Base-by-base conservation (phyloP, 2,888 invertebrate genomes). In the Tenthredo scrophulariae region DNA sequence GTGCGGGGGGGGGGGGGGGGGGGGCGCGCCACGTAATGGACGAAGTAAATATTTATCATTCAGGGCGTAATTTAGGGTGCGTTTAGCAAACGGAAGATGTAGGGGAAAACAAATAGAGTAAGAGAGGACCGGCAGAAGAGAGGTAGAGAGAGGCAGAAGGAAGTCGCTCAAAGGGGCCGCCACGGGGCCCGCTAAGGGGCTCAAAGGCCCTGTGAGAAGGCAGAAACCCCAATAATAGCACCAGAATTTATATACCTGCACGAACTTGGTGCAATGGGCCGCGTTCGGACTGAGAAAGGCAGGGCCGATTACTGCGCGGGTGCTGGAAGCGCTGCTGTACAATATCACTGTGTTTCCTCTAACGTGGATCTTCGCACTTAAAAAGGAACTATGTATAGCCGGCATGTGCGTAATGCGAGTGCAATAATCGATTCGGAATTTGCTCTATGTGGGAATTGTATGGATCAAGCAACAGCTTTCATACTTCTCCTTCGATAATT, bases 241-340 rank as follows among this genome's bases (percentile, higher is more conserved):
- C 91, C 92, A 92, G 92, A 92, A 92, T 92, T 92, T 92, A 92
- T 92, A 92, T 92, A 92, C 92, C 92, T 92, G 92, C 91, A 91
- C 91, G 91, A 90, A 90, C 89, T 90, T 89, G 89, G 89, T 90
- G 90, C 91, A 92, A 91, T 90, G 92, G 91, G 88, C 84, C 67
- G 54, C 65, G 65, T 40, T 80, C 22, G n/a, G 80, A 37, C 80
- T 62, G 84, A 77, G 40, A 33, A 40, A 65, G 18, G 50, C 84
- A 84, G 79, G 77, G 75, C 62, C 84, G 84, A 70, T 65, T 29
- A 50, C 43, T 40, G 33, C 46, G 84, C 13, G 84, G 84, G 84
- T 62, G 33, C 54, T 37, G 33, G 18, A 26, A 75, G 88, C 85
- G 86, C 83, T 80, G 79, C 67, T 22, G 70, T 18, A 65, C 40